Conservation (phyloP, 2,797 vertebrate genomes). For the Sebastes taczanowskii region DNA sequence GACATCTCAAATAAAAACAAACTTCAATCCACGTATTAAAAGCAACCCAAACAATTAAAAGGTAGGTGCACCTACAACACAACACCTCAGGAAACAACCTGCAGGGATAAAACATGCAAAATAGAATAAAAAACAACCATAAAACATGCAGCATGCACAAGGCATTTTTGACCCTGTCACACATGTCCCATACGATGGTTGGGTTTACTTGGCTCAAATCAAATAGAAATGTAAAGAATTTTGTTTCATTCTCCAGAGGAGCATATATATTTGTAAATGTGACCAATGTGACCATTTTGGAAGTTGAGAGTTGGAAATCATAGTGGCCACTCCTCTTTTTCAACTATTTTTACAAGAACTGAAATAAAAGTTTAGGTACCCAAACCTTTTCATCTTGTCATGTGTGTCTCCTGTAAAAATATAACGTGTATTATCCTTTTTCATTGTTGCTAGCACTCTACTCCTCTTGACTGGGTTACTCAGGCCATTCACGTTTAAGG, state of each 20-base stretch:
- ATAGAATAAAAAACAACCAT: no score
- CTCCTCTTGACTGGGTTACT: neutral
- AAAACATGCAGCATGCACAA: no score
- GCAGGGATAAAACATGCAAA: no score
- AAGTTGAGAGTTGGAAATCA: neutral
- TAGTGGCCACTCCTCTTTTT: neutral
- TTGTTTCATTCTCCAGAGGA: neutral
- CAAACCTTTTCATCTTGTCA: neutral
- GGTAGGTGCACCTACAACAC: no score
- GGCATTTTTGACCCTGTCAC: no score
- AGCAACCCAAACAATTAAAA: no score
- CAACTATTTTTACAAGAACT: neutral
- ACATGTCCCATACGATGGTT: no score
- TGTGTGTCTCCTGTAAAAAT: neutral
- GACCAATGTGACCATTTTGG: neutral
- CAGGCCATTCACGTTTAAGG: neutral
- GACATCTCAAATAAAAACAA: no score
- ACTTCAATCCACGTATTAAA: no score
- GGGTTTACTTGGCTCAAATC: no score
- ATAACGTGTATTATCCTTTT: neutral
- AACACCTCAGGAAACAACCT: no score
- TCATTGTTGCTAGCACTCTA: neutral
- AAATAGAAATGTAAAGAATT: neutral
- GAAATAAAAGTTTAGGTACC: neutral
- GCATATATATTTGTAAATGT: neutral